A percentile compares a stretch with the other conserved stretches of the same genome.
phyloP scores from a whole-genome alignment of 2,888 invertebrate species.

The Myopa tessellatipennis region DNA sequence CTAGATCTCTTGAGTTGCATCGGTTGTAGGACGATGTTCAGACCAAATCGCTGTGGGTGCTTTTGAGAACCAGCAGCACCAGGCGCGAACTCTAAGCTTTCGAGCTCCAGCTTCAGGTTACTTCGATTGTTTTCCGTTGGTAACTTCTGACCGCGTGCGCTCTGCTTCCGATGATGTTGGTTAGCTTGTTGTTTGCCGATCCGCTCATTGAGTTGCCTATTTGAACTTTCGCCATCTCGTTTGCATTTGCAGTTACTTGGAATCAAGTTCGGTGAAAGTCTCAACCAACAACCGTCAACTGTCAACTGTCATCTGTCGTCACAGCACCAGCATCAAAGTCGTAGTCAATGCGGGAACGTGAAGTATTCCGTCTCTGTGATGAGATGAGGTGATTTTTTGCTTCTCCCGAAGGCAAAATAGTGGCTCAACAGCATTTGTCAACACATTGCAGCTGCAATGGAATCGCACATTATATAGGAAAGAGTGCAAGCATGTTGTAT shows the following conservation, averaged over 20 bases:
- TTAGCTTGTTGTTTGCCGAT: slow-evolving; percentile 54
- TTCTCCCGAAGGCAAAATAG: too few relatives aligned
- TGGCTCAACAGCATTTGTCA: too few relatives aligned
- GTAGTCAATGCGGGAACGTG: neutral
- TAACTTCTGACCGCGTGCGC: slow-evolving; percentile 25
- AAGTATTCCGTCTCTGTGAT: neutral
- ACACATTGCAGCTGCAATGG: too few relatives aligned
- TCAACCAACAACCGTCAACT: slow-evolving; percentile 14
- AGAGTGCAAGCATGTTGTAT: too few relatives aligned
- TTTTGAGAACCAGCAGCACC: neutral
- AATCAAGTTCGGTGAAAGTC: slow-evolving; percentile 37
- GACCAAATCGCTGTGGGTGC: neutral
- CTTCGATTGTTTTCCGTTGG: neutral
- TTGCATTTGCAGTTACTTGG: slow-evolving; percentile 65
- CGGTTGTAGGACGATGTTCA: neutral
- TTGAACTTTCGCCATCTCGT: slow-evolving; percentile 67
- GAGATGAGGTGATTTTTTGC: slow-evolving; percentile 18
- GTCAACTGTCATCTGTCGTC: too few relatives aligned
- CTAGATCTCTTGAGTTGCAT: too few relatives aligned
- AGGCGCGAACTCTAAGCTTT: too few relatives aligned
- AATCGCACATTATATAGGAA: too few relatives aligned
- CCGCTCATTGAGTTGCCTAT: slow-evolving; percentile 65
- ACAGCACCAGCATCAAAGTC: neutral
- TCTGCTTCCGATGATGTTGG: slow-evolving; percentile 8
- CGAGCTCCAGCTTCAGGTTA: neutral